Evolutionary conservation across 2,888 invertebrate genomes (phyloP), one percentile per base, ranked within the genome.

Genomic region (Cremastobaeus sp.): DNA sequence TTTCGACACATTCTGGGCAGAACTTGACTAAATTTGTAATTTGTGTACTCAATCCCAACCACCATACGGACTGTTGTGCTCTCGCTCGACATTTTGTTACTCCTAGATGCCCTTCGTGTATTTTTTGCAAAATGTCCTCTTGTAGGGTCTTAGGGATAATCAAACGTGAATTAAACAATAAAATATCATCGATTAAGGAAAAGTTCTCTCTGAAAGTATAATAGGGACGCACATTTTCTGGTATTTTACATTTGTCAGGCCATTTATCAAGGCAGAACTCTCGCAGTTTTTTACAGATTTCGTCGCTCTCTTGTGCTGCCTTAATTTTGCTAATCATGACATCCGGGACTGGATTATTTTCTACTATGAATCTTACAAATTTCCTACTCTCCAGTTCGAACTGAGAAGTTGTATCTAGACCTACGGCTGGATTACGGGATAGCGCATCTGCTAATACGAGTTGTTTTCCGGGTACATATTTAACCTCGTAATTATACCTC

Each of bases 401-500:
- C 14, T 35, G 12, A 3, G 2, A 1, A 1, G 14, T 12, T n/a
- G 6, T 25, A 21, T 28, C 45, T 20, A 25, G 73, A 4, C n/a
- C 17, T 15, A 9, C 15, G 4, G 15, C 5, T 20, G 70, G 77
- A 35, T 69, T 76, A 14, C 76, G 62, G 17, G 82, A 82, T 12
- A 85, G 47, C 12, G 82, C 75, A 66, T 86, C 83, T 6, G 83
- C 81, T 12, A 79, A 65, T 8, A 78, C 64, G 28, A 86, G 54
- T 5, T 79, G 60, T 64, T 83, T 85, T 17, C 83, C 84, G 8
- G 82, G 81, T 0, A 80, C 79, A 73, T 85, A 78, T 12, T 28
- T 17, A 2, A 86, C 76, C 1, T 32, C 41, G 57, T 78, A 85
- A 34, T 74, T 52, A 59, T 76, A 86, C 9, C 82, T 20, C 78